phyloP scores from a whole-genome alignment of 2,888 invertebrate species.

The Acanthacorydalis orientalis region DNA sequence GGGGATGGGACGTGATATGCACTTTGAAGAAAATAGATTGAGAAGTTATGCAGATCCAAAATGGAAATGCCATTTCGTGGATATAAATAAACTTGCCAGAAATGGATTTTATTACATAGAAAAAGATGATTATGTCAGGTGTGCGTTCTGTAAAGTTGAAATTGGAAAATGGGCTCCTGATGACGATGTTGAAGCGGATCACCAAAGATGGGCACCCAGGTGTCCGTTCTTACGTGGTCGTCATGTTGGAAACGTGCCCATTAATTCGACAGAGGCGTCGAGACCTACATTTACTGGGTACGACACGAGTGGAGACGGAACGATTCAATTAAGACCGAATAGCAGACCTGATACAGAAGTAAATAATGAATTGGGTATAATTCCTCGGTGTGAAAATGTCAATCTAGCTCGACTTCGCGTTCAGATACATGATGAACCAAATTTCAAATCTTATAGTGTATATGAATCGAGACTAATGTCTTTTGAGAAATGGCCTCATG shows the following conservation, averaged over 20 bases:
- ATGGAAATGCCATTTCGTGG: slow-evolving; percentile 48
- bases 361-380: slow-evolving; percentile 16
- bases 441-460: slow-evolving; percentile 50
- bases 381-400: slow-evolving; percentile 12
- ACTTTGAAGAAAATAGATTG: slow-evolving; percentile 42
- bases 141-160: slow-evolving; percentile 65
- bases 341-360: slow-evolving; percentile 19
- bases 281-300: slow-evolving; percentile 22
- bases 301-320: slow-evolving; percentile 23
- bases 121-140: slow-evolving; percentile 59
- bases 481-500: slow-evolving; percentile 66
- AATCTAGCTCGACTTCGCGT: slow-evolving; percentile 16
- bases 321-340: slow-evolving; percentile 23
- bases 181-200: slow-evolving; percentile 70
- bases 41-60: slow-evolving; percentile 35
- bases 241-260: slow-evolving; percentile 45
- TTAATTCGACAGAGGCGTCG: slow-evolving; percentile 17
- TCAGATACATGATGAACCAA: slow-evolving; percentile 16
- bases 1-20: slow-evolving; percentile 25
- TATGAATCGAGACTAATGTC: slow-evolving; percentile 51
- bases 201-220: slow-evolving; percentile 61
- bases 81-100: slow-evolving; percentile 47
- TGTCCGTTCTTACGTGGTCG: slow-evolving; percentile 58
- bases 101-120: slow-evolving; percentile 74
- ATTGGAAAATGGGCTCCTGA: slow-evolving; percentile 66